Percentiles rank a stretch among this genome's conserved stretches.
Evolutionary conservation across 37 sponge, comb jelly and placozoan genomes (phyloP).

Genomic region (Crambe crambe): DNA sequence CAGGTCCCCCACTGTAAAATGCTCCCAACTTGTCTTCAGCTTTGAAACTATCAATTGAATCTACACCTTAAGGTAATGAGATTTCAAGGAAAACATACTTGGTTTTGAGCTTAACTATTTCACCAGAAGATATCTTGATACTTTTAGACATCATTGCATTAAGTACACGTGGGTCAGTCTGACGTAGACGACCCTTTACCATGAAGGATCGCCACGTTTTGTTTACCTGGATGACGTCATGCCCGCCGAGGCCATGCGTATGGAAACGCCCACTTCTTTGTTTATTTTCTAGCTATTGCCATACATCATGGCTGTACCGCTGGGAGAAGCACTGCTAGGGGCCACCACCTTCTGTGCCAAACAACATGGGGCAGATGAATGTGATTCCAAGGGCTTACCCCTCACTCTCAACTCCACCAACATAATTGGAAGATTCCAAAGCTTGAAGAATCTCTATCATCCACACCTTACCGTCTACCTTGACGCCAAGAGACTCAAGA

Average conservation of each 20-base stretch:
- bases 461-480: slow-evolving; percentile 79
- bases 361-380: slow-evolving; percentile 72
- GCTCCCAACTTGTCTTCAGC: slow-evolving; percentile 64
- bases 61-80: background rate
- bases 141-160: slow-evolving; percentile 29
- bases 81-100: slow-evolving; percentile 9
- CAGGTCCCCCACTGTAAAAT: slow-evolving; percentile 83
- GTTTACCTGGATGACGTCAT: too few species aligned
- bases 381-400: slow-evolving; percentile 89
- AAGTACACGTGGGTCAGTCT: too few species aligned
- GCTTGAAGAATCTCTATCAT: slow-evolving; percentile 61
- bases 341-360: slow-evolving; percentile 79
- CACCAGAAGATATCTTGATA: slow-evolving; percentile 38
- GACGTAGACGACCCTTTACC: too few species aligned
- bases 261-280: background rate
- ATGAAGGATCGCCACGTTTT: too few species aligned
- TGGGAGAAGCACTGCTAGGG: slow-evolving; percentile 67
- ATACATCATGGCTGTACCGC: slow-evolving; percentile 1
- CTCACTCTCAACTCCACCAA: slow-evolving; percentile 85
- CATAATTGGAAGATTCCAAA: slow-evolving; percentile 85
- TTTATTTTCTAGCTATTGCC: background rate
- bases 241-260: background rate
- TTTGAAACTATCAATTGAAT: slow-evolving; percentile 49
- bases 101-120: slow-evolving; percentile 35
- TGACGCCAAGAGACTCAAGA: slow-evolving; percentile 67